These are phyloP conservation scores for Hoplodrina ambigua DNA, from an alignment of 2,888 invertebrate genomes.

Conservation along the genomic window DNA sequence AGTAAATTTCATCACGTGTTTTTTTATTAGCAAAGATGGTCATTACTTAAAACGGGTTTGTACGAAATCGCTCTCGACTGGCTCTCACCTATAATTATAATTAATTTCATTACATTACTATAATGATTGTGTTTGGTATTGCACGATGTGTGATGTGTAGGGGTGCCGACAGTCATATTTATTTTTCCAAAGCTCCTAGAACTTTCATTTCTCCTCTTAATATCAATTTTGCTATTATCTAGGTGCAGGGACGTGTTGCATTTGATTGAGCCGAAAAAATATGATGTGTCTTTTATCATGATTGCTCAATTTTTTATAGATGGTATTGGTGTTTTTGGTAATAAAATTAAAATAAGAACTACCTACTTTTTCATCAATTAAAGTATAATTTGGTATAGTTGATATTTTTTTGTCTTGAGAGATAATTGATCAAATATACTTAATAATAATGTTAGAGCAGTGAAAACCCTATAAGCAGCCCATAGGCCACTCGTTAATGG, in stretches of 20 bases:
- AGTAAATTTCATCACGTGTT: constrained; percentile 56
- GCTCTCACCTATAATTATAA: constrained; percentile 79
- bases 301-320: no score
- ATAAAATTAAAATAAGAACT: background rate
- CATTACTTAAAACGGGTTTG: constrained; percentile 59
- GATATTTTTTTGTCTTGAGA: background rate
- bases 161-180: constrained; percentile 29
- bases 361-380: background rate
- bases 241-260: background rate
- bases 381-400: background rate
- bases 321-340: no score
- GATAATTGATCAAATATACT: background rate
- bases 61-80: constrained; percentile 60
- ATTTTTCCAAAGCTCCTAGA: background rate
- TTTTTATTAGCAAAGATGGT: constrained; percentile 59
- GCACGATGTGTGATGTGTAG: constrained; percentile 71
- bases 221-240: constrained; percentile 6
- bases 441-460: background rate
- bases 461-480: constrained; percentile 60
- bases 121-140: constrained; percentile 76
- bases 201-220: background rate
- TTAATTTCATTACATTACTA: constrained; percentile 80
- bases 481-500: constrained; percentile 73
- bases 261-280: background rate
- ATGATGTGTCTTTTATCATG: no score